Percentiles rank a stretch among this genome's conserved stretches.
Evolutionary conservation across 2,888 invertebrate species (phyloP).

Genomic region (Desoria tigrina): DNA sequence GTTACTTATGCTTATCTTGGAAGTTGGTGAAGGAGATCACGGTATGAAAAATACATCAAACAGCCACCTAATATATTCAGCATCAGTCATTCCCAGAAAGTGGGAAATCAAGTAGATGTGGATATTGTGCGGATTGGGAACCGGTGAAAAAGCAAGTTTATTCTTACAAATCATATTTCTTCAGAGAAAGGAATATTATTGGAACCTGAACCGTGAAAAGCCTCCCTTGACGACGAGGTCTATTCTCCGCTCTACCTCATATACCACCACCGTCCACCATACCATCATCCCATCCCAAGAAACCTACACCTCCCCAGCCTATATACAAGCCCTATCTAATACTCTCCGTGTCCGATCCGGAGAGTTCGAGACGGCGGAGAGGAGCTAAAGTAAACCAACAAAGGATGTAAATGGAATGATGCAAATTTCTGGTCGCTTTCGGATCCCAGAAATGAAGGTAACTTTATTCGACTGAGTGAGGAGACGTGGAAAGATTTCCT

Average conservation of each 20-base stretch:
- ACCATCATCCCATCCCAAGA: neutral
- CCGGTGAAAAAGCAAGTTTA: conserved; percentile 11
- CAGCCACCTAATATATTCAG: neutral
- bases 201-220: neutral
- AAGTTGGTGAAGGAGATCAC: neutral
- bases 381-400: conserved; percentile 13
- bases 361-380: too few relatives aligned
- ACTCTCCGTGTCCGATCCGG: neutral
- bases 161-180: conserved; percentile 25
- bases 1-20: neutral
- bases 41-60: conserved; percentile 14
- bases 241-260: neutral
- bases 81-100: conserved; percentile 12
- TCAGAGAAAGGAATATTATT: neutral
- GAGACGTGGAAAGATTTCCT: conserved; percentile 18
- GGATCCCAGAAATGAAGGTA: neutral
- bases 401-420: conserved; percentile 20
- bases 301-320: conserved; percentile 2
- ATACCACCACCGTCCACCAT: neutral
- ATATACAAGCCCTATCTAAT: too few relatives aligned
- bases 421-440: conserved; percentile 9
- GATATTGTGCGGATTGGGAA: conserved; percentile 18
- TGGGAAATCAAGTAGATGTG: conserved; percentile 7
- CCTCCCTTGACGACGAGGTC: neutral
- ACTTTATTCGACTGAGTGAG: conserved; percentile 1